Conservation (phyloP, 2,888 invertebrate genomes). For the Salpingus planirostris region DNA sequence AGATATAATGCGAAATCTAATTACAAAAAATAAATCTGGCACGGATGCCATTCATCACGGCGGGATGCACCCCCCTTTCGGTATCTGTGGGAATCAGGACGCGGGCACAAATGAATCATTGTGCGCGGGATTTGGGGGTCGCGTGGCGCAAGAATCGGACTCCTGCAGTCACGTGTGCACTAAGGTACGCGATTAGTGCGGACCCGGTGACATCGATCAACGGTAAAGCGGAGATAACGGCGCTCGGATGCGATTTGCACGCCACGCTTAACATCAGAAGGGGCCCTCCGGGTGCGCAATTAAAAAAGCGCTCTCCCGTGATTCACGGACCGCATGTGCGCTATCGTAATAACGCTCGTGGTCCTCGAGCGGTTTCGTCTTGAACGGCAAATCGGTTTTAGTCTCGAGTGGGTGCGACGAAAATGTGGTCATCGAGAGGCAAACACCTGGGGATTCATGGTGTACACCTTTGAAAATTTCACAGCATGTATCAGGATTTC, state of each 20-base stretch:
- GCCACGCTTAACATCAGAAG: slow-evolving; percentile 4
- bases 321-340: no score
- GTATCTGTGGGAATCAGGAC: slow-evolving; percentile 38
- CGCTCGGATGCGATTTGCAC: slow-evolving; percentile 11
- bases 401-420: no score
- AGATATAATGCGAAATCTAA: slow-evolving; percentile 25
- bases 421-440: no score
- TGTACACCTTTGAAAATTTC: no score
- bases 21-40: slow-evolving; percentile 31
- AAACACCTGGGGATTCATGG: no score
- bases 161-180: slow-evolving; percentile 32
- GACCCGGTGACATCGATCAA: slow-evolving; percentile 37
- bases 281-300: no score
- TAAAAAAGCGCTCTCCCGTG: no score
- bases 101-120: slow-evolving; percentile 38
- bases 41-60: slow-evolving; percentile 17
- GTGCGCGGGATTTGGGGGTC: slow-evolving; percentile 34
- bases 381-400: no score
- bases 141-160: slow-evolving; percentile 34
- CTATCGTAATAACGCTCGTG: no score
- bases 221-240: slow-evolving; percentile 37
- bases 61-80: no score
- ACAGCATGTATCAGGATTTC: no score
- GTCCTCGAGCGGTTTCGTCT: no score
- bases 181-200: slow-evolving; percentile 38